Base-by-base conservation (phyloP, 2,888 invertebrate genomes). In the Caenorhabditis virilis region DNA sequence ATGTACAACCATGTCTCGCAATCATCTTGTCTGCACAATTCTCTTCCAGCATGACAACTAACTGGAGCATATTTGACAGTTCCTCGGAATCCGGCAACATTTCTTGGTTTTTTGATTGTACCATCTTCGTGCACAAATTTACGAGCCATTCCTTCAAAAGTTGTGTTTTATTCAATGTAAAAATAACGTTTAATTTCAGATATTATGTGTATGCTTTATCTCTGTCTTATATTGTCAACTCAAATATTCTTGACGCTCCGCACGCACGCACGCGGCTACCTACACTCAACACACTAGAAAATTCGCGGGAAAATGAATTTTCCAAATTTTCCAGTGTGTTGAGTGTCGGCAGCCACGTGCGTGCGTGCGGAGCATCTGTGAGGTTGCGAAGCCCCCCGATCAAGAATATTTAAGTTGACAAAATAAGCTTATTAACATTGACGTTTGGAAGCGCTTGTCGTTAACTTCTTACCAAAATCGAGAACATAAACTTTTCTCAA, bases 401-500 rank as follows among this genome's bases (percentile, higher is more conserved):
- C 42, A 42, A n/a, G n/a, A n/a, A n/a, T n/a, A n/a, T n/a, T n/a
- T n/a, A 41, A 64, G 58, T 71, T 67, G 41, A 58, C 57, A 65
- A 64, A 68, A 61, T 30, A 63, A 65, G 66, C n/a, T n/a, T n/a
- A n/a, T n/a, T n/a, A 72, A 74, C 18, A 70, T 15, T 35, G 35
- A 35, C 11, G 35, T 11, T 15, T 35, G n/a, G n/a, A 13, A n/a
- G n/a, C n/a, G n/a, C n/a, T n/a, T n/a, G n/a, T n/a, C n/a, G n/a
- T n/a, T n/a, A n/a, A n/a, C n/a, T n/a, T n/a, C n/a, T n/a, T 20
- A 43, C 49, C 78, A 54, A 78, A 78, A 54, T 78, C 78, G 41
- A 78, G 76, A 23, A 78, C 78, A 59, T 78, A 78, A 6, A 78
- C 71, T 54, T 77, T 78, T 26, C 77, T 74, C 22, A 73, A 45